Evolutionary conservation across 1,140 invertebrate species (phyloP).

Genomic region (Eulimnadia texana): DNA sequence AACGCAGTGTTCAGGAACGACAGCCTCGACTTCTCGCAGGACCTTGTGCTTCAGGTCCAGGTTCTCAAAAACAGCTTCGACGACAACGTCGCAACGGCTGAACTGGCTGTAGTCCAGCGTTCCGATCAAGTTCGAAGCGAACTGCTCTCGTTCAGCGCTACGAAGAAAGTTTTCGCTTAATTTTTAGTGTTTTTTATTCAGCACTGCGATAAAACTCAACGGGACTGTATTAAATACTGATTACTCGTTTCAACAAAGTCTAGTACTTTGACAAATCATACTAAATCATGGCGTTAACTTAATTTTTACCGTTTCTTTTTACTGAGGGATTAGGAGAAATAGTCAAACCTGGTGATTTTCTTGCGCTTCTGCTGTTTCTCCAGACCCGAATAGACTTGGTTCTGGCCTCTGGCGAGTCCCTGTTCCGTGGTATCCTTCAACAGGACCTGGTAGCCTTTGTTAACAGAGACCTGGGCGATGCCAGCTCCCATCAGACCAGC

Average conservation of each 20-base stretch:
- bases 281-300: no score
- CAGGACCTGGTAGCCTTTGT: slow-evolving; percentile 81
- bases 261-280: no score
- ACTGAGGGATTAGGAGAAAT: background rate
- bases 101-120: slow-evolving; percentile 78
- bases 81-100: slow-evolving; percentile 79
- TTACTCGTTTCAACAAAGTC: no score
- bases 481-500: slow-evolving; percentile 97
- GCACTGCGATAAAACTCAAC: slow-evolving; percentile 5
- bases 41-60: slow-evolving; percentile 91
- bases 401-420: slow-evolving; percentile 71
- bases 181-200: background rate
- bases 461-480: slow-evolving; percentile 91
- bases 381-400: slow-evolving; percentile 77
- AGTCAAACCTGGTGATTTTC: slow-evolving; percentile 45
- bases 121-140: slow-evolving; percentile 58
- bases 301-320: no score
- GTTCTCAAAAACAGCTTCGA: slow-evolving; percentile 99
- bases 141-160: slow-evolving; percentile 62
- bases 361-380: slow-evolving; percentile 66
- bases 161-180: slow-evolving; percentile 31
- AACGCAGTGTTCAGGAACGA: slow-evolving; percentile 76
- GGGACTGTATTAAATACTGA: no score
- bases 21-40: slow-evolving; percentile 84
- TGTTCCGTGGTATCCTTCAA: slow-evolving; percentile 77